A percentile compares a stretch with the other conserved stretches of the same genome.
Evolutionary conservation across 2,888 invertebrate genomes (phyloP).

Genomic region (Bedellia somnulentella): DNA sequence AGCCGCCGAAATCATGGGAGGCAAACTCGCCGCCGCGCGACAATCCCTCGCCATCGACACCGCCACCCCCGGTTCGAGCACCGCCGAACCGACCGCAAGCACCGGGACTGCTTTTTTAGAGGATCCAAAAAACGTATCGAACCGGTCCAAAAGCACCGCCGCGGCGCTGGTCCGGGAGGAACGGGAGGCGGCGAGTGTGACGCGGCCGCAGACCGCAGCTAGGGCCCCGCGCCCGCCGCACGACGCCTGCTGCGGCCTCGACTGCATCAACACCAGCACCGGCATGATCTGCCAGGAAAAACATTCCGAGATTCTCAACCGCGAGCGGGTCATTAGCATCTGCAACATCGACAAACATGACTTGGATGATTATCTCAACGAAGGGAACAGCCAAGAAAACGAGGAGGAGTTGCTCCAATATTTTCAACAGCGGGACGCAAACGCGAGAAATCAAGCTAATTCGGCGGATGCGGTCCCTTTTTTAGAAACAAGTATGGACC

Average conservation of each 20-base stretch:
- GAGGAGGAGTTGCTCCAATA: conserved; percentile 84
- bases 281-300: conserved; percentile 51
- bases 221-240: conserved; percentile 48
- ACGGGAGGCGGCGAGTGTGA: conserved; percentile 55
- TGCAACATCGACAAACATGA: conserved; percentile 80
- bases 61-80: conserved; percentile 13
- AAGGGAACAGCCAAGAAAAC: conserved; percentile 76
- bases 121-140: conserved; percentile 60
- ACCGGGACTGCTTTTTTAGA: conserved; percentile 52
- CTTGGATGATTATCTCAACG: conserved; percentile 78
- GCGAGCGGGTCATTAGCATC: conserved; percentile 73
- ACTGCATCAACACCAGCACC: conserved; percentile 40
- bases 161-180: conserved; percentile 61
- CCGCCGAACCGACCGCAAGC: conserved; percentile 12
- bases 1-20: conserved; percentile 49
- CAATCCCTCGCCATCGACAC: conserved; percentile 18
- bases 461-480: conserved; percentile 23
- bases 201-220: conserved; percentile 53
- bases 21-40: conserved; percentile 34
- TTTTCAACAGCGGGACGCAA: conserved; percentile 63
- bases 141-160: conserved; percentile 60
- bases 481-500: conserved; percentile 45
- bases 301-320: conserved; percentile 58
- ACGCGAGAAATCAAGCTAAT: no score
- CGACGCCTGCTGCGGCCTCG: conserved; percentile 54